Percentiles rank a stretch among this genome's conserved stretches.
Evolutionary conservation across 2,797 vertebrate genomes (phyloP).

Genomic region (Catamblyrhynchus diadema): DNA sequence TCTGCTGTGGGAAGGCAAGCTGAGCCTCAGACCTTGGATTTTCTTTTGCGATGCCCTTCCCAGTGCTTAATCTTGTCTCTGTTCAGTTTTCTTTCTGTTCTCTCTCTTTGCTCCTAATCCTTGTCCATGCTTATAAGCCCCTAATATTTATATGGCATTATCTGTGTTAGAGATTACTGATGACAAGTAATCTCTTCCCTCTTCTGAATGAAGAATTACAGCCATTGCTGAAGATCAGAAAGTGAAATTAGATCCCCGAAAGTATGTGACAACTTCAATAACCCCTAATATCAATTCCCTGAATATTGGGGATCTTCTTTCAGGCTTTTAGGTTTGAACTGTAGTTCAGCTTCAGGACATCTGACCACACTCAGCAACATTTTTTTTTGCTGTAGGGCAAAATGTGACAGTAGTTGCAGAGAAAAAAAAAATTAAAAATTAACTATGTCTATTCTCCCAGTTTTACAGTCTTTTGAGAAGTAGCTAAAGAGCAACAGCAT

Average conservation of each 20-base stretch:
- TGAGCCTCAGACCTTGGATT: background rate
- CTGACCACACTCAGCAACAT: background rate
- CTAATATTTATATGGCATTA: conserved; percentile 69
- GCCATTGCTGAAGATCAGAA: conserved; percentile 54
- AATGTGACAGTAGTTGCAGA: background rate
- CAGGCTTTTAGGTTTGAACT: background rate
- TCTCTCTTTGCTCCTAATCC: conserved; percentile 54
- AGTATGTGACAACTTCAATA: conserved; percentile 31
- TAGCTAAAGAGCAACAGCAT: background rate
- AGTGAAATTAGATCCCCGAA: conserved; percentile 50
- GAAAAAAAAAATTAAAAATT: background rate
- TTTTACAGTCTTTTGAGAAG: background rate
- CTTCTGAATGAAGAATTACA: conserved; percentile 54
- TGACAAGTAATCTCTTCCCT: conserved; percentile 65
- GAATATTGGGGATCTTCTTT: background rate
- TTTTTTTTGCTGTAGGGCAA: background rate
- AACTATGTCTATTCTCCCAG: background rate
- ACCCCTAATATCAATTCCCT: conserved; percentile 18
- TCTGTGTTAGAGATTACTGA: conserved; percentile 59
- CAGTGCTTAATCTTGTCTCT: conserved; percentile 55
- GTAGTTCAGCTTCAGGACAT: background rate
- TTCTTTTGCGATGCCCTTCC: background rate
- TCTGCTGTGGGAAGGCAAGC: background rate
- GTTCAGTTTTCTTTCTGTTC: conserved; percentile 53
- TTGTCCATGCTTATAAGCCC: conserved; percentile 64